These are phyloP conservation scores for Alligator sinensis DNA, from an alignment of 2,113 vertebrate species.

Conservation along the genomic window DNA sequence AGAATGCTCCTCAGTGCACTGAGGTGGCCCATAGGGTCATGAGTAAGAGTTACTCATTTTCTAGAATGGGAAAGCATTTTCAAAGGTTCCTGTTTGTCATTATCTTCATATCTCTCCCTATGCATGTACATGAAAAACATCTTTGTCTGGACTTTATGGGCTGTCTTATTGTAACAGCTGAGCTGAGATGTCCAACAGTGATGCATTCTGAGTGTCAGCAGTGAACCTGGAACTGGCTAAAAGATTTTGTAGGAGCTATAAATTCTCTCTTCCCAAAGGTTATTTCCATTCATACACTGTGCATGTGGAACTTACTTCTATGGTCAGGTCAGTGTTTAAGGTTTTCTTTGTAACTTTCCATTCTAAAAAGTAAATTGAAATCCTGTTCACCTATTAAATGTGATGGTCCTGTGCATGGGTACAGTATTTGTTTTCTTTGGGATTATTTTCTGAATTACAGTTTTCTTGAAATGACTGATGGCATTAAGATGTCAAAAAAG, in stretches of 20 bases:
- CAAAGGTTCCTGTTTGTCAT: conserved; percentile 26
- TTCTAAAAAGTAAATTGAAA: conserved; percentile 16
- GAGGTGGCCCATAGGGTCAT: neutral
- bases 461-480: conserved; percentile 12
- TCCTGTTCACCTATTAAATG: conserved; percentile 8
- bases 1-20: conserved; percentile 42
- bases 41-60: neutral
- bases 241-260: conserved; percentile 17
- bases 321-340: conserved; percentile 23
- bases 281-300: conserved; percentile 12
- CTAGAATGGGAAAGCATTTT: neutral
- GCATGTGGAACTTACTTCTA: conserved; percentile 42
- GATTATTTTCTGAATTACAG: conserved; percentile 20
- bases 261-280: conserved; percentile 26
- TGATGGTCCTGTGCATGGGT: neutral
- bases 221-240: neutral
- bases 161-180: neutral
- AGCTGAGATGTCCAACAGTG: neutral
- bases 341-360: conserved; percentile 36
- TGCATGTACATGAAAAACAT: conserved; percentile 3
- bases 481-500: conserved; percentile 15
- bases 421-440: neutral
- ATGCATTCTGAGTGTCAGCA: conserved; percentile 1
- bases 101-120: neutral
- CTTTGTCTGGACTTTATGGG: neutral